A percentile compares a stretch with the other conserved stretches of the same genome.
Conservation (phyloP, 2,797 vertebrate species). For the Dallia pectoralis region DNA sequence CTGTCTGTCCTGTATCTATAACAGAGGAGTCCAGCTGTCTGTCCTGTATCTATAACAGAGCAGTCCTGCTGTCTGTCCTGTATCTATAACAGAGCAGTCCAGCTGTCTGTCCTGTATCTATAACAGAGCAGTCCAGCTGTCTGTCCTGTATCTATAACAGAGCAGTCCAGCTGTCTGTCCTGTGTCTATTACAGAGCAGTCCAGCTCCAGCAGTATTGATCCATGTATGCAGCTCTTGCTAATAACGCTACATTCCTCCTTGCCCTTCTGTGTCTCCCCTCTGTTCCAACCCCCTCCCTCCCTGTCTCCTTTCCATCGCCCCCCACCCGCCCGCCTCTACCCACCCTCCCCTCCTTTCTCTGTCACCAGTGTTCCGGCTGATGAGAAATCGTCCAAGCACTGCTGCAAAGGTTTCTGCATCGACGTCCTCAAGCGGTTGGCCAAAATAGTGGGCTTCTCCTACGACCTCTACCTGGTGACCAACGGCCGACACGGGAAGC, state of each 20-base stretch:
- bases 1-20: too few relatives aligned
- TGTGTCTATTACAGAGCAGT: constrained; percentile 18
- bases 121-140: constrained; percentile 18
- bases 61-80: constrained; percentile 10
- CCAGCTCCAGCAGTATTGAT: constrained; percentile 28
- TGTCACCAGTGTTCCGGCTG: constrained; percentile 62
- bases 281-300: constrained; percentile 3
- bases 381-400: constrained; percentile 76
- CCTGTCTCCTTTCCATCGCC: constrained; percentile 11
- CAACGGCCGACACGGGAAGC: constrained; percentile 93
- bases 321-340: constrained; percentile 2
- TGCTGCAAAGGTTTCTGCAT: constrained; percentile 98
- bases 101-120: constrained; percentile 23
- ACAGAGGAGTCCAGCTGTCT: constrained; percentile 9
- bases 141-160: constrained; percentile 26
- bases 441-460: constrained; percentile 91
- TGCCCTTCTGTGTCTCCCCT: constrained; percentile 4
- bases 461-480: constrained; percentile 96
- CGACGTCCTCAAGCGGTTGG: constrained; percentile 90
- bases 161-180: constrained; percentile 24
- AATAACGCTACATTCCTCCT: constrained; percentile 2
- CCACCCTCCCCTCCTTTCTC: constrained; percentile 12
- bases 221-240: not conserved
- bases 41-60: constrained; percentile 28
- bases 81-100: too few relatives aligned